Evolutionary conservation across 2,113 vertebrate genomes (phyloP).

Genomic region (Verasper variegatus): DNA sequence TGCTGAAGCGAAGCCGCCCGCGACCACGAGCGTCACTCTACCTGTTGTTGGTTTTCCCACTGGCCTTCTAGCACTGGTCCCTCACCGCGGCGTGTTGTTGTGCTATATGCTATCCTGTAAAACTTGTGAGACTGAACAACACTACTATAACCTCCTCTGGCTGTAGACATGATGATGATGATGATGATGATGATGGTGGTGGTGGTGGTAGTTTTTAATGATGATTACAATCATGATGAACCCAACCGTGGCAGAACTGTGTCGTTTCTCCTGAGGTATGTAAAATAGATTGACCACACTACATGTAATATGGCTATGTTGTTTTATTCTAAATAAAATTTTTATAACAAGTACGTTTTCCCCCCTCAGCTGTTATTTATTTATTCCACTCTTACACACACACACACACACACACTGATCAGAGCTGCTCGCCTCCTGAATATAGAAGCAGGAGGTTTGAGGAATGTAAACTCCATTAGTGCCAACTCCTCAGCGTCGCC

Average conservation of each 20-base stretch:
- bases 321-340: constrained; percentile 89
- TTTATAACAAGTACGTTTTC: constrained; percentile 77
- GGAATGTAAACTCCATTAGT: not conserved
- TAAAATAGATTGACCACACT: constrained; percentile 85
- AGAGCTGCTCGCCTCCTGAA: not conserved
- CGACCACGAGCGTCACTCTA: constrained; percentile 67
- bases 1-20: constrained; percentile 73
- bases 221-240: constrained; percentile 83
- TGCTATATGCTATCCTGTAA: constrained; percentile 78
- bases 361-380: not conserved
- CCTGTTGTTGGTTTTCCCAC: constrained; percentile 61
- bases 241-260: constrained; percentile 81
- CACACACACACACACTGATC: too few species aligned
- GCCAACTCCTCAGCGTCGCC: not conserved
- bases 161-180: constrained; percentile 71
- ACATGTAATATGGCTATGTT: constrained; percentile 87
- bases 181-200: constrained; percentile 8
- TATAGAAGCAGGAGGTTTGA: not conserved
- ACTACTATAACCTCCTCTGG: constrained; percentile 80
- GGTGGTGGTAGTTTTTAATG: constrained; percentile 46
- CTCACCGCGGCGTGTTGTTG: constrained; percentile 72
- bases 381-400: not conserved
- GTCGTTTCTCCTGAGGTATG: constrained; percentile 86
- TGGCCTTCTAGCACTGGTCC: constrained; percentile 75
- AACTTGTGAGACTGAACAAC: constrained; percentile 77